Percentiles rank a stretch among this genome's conserved stretches.
phyloP scores from a whole-genome alignment of 2,888 invertebrate species.

The Helicoverpa assulta region DNA sequence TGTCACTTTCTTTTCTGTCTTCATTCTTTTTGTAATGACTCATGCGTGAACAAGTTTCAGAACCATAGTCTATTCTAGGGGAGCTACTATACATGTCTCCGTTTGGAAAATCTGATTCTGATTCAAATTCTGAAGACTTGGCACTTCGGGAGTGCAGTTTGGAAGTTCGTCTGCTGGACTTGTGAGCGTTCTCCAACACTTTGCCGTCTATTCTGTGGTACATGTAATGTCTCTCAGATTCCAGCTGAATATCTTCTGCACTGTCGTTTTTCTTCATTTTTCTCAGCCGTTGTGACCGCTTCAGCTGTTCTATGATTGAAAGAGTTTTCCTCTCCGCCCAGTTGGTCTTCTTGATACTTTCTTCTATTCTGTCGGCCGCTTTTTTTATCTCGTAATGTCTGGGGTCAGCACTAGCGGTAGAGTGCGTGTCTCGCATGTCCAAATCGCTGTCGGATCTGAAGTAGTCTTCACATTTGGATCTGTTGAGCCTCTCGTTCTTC shows the following conservation, averaged over 20 bases:
- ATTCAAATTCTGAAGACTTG: constrained; percentile 94
- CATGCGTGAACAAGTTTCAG: constrained; percentile 88
- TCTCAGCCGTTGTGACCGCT: constrained; percentile 83
- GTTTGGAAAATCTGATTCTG: constrained; percentile 91
- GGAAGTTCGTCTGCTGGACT: constrained; percentile 86
- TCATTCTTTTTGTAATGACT: constrained; percentile 85
- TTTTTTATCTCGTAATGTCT: constrained; percentile 81
- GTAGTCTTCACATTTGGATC: constrained; percentile 82
- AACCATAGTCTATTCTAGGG: constrained; percentile 89
- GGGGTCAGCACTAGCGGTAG: constrained; percentile 70
- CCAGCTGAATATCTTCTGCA: constrained; percentile 86
- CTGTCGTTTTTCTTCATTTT: constrained; percentile 84
- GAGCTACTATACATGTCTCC: constrained; percentile 84
- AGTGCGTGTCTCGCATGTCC: constrained; percentile 75
- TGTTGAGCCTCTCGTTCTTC: constrained; percentile 81
- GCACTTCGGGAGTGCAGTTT: constrained; percentile 91
- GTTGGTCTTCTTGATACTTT: constrained; percentile 87
- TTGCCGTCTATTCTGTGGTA: constrained; percentile 88
- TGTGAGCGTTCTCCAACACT: constrained; percentile 88
- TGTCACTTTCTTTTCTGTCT: constrained; percentile 78
- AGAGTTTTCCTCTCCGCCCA: constrained; percentile 87
- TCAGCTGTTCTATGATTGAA: constrained; percentile 86
- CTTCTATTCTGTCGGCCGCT: constrained; percentile 83
- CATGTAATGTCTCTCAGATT: constrained; percentile 85
- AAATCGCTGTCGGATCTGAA: constrained; percentile 83